Base-by-base conservation (phyloP, 2,113 vertebrate species). In the Dicrurus megarhynchus region DNA sequence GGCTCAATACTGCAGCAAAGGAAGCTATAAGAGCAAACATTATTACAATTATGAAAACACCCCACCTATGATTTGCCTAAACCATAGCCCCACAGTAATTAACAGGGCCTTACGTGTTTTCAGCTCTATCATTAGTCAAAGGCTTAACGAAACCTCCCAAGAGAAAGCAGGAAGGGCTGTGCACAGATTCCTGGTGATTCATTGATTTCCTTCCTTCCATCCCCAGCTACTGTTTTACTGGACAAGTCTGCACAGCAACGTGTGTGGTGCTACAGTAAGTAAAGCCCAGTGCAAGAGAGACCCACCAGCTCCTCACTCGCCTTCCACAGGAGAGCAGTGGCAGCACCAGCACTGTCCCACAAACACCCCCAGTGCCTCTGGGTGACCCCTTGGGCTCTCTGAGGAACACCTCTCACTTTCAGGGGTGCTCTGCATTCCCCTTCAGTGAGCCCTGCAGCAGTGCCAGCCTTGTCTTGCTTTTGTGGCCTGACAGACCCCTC, bases 131-230 rank as follows among this genome's bases (percentile, higher is more conserved):
- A 6, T 74, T 67, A 74, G 60, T 64, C 52, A 93, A 53, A 95
- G 22, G 28, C 52, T 90, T 68, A 77, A 74, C 0, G 0, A 96
- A 95, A 94, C 46, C 39, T 78, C 84, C 83, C 50, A 70, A 85
- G 90, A 94, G 83, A 77, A 93, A 94, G 87, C 84, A 95, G 95
- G 94, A 96, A 95, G 95, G 87, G 89, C 91, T 88, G 84, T 89
- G 63, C 10, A 5, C 57, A 56, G 73, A 84, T 67, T 84, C 90
- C 77, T 85, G 65, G 60, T 92, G 92, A 96, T 89, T 97, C 88
- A 97, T 24, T 77, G 67, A 86, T 86, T 96, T 97, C 91, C 93
- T 95, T 95, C 87, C 89, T 95, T 84, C 61, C 68, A 93, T 90
- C 44, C 47, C 46, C 50, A 90, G 68, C 67, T 80, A 88, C 37